Base-by-base conservation (phyloP, 1,140 invertebrate species). In the Lamellibrachia luymesi region DNA sequence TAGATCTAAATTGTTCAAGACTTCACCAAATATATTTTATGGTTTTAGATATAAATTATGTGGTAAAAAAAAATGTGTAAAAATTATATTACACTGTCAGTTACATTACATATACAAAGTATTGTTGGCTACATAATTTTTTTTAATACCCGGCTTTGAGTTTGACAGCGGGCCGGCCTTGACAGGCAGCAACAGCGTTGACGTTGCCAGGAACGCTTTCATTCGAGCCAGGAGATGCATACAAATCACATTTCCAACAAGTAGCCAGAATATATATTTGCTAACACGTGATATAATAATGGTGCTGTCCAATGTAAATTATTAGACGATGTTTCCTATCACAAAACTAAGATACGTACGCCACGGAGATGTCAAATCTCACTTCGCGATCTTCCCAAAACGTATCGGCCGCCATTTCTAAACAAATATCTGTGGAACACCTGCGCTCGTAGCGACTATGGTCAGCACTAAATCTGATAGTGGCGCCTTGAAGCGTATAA, bases 341-440 rank as follows among this genome's bases (percentile, higher is more conserved):
- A 92, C 27, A 92, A 51, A 51, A n/a, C 27, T 92, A 92, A 6
- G 52, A 38, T 51, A 92, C 52, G 25, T 50, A 92, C 50, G 92
- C 92, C 51, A 51, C 13, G 90, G 50, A 52, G 38, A 93, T 64
- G 91, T 93, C 93, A 91, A 93, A 93, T 93, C 93, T 50, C 38
- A 93, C 92, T 56, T 93, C 93, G 27, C 93, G 92, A 91, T 93
- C 93, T 91, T 93, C 92, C 93, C 93, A 93, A 27, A 93, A 52
- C 38, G 27, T 91, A n/a, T 93, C 93, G 22, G 50, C 91, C 52
- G 92, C 90, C 93, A 93, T 93, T 91, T 91, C 49, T 91, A 91
- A 91, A 91, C 91, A 92, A 56, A 92, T 49, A 49, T 90, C 27
- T 92, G 64, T 22, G 7, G 64, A 10, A 80, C 17, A 80, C 13